phyloP scores from a whole-genome alignment of 1,140 invertebrate genomes.

The Uloborus diversus region DNA sequence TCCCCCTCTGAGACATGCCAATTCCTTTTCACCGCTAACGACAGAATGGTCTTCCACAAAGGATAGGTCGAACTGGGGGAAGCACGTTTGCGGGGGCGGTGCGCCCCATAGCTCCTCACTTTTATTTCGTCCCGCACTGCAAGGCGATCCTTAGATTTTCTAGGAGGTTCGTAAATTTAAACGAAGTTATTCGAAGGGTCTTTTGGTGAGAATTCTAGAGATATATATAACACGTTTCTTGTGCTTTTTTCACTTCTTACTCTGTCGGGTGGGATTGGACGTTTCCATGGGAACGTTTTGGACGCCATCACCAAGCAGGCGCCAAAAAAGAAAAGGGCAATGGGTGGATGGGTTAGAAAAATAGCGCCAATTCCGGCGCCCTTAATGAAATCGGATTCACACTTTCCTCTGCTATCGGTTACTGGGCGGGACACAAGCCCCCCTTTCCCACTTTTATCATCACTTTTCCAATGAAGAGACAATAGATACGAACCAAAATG shows the following conservation, averaged over 20 bases:
- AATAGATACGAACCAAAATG: constrained; percentile 16
- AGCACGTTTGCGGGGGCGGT: background rate
- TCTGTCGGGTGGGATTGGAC: background rate
- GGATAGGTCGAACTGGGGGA: background rate
- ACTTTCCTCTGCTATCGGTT: constrained; percentile 13
- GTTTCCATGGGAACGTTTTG: constrained; percentile 27
- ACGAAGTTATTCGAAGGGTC: constrained; percentile 45
- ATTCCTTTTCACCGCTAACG: constrained; percentile 15
- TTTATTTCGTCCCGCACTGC: constrained; percentile 3
- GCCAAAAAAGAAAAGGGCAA: background rate
- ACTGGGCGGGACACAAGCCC: background rate
- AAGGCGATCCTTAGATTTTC: background rate
- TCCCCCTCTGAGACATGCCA: constrained; percentile 22
- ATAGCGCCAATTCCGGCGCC: constrained; percentile 5
- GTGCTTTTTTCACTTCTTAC: constrained; percentile 1
- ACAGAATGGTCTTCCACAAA: background rate
- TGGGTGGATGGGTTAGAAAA: background rate
- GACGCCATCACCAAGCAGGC: constrained; percentile 36
- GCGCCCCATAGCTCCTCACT: constrained; percentile 19
- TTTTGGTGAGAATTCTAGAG: constrained; percentile 4
- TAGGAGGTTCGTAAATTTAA: constrained; percentile 46
- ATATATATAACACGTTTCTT: background rate
- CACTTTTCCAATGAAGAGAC: constrained; percentile 28
- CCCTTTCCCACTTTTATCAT: background rate
- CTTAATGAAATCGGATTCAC: constrained; percentile 45